These are phyloP conservation scores for Diaphora mendica DNA, from an alignment of 2,888 invertebrate species.

Conservation along the genomic window DNA sequence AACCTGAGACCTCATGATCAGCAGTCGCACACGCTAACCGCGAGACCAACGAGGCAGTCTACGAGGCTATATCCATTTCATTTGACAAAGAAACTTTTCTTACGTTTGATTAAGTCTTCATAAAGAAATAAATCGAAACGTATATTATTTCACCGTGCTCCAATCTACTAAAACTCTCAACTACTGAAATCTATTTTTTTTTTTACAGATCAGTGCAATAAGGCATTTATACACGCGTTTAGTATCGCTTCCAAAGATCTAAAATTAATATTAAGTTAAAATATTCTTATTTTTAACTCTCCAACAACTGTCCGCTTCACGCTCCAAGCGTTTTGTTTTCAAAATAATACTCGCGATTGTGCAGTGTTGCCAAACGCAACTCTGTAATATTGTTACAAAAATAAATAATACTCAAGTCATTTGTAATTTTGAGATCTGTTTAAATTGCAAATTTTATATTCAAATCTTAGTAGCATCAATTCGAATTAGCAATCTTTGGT, in stretches of 20 bases:
- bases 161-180: background rate
- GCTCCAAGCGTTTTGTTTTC: conserved; percentile 22
- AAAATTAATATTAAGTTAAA: conserved; percentile 42
- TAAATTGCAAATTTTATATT: background rate
- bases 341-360: conserved; percentile 35
- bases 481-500: conserved; percentile 42
- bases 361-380: conserved; percentile 37
- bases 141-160: background rate
- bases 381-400: conserved; percentile 28
- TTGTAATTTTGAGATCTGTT: conserved; percentile 45
- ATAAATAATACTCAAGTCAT: conserved; percentile 9
- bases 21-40: too few relatives aligned
- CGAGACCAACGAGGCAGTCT: too few relatives aligned
- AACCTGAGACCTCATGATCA: too few relatives aligned
- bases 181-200: conserved; percentile 6
- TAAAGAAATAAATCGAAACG: background rate
- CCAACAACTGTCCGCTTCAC: conserved; percentile 8
- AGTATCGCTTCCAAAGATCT: conserved; percentile 25
- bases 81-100: background rate
- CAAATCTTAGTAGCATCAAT: conserved; percentile 10
- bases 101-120: background rate
- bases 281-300: conserved; percentile 18
- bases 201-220: conserved; percentile 41
- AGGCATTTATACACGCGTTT: conserved; percentile 44
- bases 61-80: too few relatives aligned